These are phyloP conservation scores for Automeris io DNA, from an alignment of 2,888 invertebrate species.

Conservation along the genomic window DNA sequence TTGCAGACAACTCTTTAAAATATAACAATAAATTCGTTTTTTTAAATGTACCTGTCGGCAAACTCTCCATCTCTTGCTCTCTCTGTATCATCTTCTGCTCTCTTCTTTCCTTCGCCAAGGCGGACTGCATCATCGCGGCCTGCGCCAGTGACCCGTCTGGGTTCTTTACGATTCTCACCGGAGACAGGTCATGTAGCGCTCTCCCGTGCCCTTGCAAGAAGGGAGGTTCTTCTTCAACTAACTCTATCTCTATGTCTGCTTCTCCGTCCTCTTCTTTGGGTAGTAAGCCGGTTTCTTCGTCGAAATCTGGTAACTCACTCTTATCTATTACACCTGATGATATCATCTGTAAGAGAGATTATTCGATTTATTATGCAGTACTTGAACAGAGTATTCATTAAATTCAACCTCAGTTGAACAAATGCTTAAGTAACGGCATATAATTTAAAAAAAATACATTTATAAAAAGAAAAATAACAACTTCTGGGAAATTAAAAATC, in stretches of 20 bases:
- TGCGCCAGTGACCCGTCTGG: constrained; percentile 99
- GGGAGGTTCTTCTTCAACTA: constrained; percentile 99
- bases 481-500: too few species aligned
- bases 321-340: constrained; percentile 94
- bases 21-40: too few species aligned
- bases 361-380: neutral
- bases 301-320: constrained; percentile 97
- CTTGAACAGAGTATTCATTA: neutral
- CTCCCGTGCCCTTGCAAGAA: constrained; percentile 96
- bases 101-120: constrained; percentile 96
- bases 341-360: constrained; percentile 81
- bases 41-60: constrained; percentile 79
- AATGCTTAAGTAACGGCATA: too few species aligned
- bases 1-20: neutral
- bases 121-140: constrained; percentile 99
- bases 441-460: too few species aligned
- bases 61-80: constrained; percentile 91
- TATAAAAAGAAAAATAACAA: too few species aligned
- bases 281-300: constrained; percentile 95
- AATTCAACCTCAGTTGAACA: too few species aligned
- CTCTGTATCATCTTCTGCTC: constrained; percentile 97
- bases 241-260: constrained; percentile 99
- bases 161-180: constrained; percentile 97
- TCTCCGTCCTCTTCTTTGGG: constrained; percentile 96
- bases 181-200: constrained; percentile 93